These are phyloP conservation scores for Pseudococcus jackbeardsleyi DNA, from an alignment of 2,888 invertebrate species.

Conservation along the genomic window DNA sequence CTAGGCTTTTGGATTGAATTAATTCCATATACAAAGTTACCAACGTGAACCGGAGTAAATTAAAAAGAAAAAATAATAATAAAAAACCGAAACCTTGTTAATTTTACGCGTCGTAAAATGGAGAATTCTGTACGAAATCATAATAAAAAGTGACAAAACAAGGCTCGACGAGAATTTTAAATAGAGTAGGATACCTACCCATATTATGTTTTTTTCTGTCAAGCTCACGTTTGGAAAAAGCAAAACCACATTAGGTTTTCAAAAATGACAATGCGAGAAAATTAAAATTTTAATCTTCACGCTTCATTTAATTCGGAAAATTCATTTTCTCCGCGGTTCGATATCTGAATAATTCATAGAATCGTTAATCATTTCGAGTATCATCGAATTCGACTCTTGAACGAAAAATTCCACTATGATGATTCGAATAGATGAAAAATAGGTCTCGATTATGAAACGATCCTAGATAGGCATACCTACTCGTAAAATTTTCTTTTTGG, in stretches of 20 bases:
- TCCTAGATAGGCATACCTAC: too few relatives aligned
- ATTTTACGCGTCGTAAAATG: background rate
- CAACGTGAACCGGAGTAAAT: background rate
- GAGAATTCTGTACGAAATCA: background rate
- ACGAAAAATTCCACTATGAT: too few relatives aligned
- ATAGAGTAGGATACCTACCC: background rate
- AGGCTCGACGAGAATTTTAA: background rate
- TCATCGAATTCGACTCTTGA: too few relatives aligned
- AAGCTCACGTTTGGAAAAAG: background rate
- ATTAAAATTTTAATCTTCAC: background rate
- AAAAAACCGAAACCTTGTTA: conserved; percentile 13
- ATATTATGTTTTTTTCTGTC: background rate
- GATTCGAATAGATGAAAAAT: too few relatives aligned
- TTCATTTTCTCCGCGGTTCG: too few relatives aligned
- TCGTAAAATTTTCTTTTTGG: too few relatives aligned
- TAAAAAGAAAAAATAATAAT: background rate
- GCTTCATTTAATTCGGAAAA: too few relatives aligned
- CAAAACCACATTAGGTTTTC: background rate
- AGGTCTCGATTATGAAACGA: too few relatives aligned
- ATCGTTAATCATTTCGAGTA: too few relatives aligned
- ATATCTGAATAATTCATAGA: too few relatives aligned
- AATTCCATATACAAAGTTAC: background rate
- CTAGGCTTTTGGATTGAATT: background rate
- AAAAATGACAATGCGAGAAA: background rate
- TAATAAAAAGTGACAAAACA: conserved; percentile 22